Base-by-base conservation (phyloP, 2,113 vertebrate species). In the Neodon shergylaensis region DNA sequence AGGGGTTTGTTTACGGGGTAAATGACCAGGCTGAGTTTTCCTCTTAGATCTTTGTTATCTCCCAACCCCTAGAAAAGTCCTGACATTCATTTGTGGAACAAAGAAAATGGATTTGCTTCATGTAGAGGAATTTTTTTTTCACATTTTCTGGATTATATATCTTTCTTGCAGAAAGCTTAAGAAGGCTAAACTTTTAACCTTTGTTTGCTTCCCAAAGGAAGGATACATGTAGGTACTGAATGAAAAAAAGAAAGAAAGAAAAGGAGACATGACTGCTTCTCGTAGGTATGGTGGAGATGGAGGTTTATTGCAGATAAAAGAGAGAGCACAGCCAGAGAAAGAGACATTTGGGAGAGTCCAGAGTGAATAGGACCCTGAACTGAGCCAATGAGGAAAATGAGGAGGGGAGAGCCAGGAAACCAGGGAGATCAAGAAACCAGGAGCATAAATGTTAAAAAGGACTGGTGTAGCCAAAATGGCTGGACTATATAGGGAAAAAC, bases 81-180 rank as follows among this genome's bases (percentile, higher is more conserved):
- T 44, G 87, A 61, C 66, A 33, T 52, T 21, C 73, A 66, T 49
- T 47, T 77, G 13, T 93, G 52, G 65, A 83, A 81, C 87, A 44
- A 63, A 24, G 77, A 94, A 68, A 95, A 84, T 84, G 47, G 68
- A 87, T 94, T 91, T 92, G 31, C 31, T 95, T 94, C 31, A 63
- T 6, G 42, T 22, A 49, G 47, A 91, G 14, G 76, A 74, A 79
- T 88, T 4, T 3, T 63, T 92, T 86, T 92, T 85, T 4, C 22
- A 87, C 83, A 33, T 79, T 87, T 95, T 84, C 68, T 95, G 91
- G 81, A 12, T 91, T 93, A 85, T 63, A 21, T 22, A 33, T 76
- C 7, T 91, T 92, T 79, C 26, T 91, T 42, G 63, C 10, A 39
- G 42, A 96, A 96, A 94, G 39, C 11, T 65, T 83, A 70, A 28